These are phyloP conservation scores for Platynereis dumerilii DNA, from an alignment of 2,888 invertebrate genomes.

Conservation along the genomic window DNA sequence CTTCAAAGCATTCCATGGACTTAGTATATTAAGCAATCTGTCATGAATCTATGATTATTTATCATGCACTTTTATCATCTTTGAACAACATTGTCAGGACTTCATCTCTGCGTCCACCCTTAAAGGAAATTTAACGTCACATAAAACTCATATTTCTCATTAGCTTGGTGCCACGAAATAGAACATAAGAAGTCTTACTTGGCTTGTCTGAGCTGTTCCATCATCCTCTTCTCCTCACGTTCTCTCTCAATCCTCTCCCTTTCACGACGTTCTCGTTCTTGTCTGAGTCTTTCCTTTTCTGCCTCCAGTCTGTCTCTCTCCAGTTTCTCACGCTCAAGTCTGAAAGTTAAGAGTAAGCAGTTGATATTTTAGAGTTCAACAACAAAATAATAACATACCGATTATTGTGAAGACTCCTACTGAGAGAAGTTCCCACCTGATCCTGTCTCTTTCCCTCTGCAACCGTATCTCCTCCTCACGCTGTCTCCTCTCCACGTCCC, in stretches of 20 bases:
- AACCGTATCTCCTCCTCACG: slow-evolving; percentile 84
- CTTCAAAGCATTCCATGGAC: too few species aligned
- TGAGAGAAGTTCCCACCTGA: slow-evolving; percentile 52
- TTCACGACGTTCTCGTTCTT: slow-evolving; percentile 63
- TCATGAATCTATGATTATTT: too few species aligned
- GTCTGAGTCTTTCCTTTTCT: slow-evolving; percentile 64
- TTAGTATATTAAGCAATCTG: too few species aligned
- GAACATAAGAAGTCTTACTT: neutral
- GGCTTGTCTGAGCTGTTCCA: slow-evolving; percentile 26
- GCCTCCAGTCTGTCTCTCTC: slow-evolving; percentile 72
- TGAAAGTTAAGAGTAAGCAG: slow-evolving; percentile 29
- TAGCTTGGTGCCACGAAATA: too few species aligned
- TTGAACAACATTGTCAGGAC: too few species aligned
- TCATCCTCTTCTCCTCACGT: slow-evolving; percentile 80
- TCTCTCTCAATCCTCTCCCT: slow-evolving; percentile 70
- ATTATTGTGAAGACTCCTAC: too few species aligned
- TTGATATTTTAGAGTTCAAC: too few species aligned
- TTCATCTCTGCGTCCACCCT: too few species aligned
- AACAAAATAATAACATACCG: neutral
- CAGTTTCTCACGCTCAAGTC: slow-evolving; percentile 64
- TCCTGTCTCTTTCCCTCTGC: slow-evolving; percentile 66
- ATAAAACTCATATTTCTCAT: too few species aligned
- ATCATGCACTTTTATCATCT: too few species aligned
- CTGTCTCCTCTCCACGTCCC: slow-evolving; percentile 76
- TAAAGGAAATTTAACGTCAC: too few species aligned